phyloP scores from a whole-genome alignment of 2,113 vertebrate species.

The Myodes glareolus region DNA sequence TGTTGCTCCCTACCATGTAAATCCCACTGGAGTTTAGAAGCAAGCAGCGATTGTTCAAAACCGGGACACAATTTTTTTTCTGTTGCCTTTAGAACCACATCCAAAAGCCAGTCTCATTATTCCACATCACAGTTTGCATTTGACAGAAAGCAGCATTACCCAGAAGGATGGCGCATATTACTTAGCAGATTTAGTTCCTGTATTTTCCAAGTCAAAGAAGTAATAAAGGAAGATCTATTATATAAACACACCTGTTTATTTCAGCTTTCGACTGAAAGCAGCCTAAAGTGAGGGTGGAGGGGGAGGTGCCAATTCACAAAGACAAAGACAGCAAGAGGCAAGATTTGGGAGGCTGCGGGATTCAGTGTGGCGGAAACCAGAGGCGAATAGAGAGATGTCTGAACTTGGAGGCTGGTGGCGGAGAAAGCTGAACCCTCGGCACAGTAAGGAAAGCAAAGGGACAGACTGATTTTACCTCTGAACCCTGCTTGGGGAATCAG shows the following conservation, averaged over 20 bases:
- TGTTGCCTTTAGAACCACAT: constrained; percentile 64
- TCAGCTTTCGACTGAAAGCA: constrained; percentile 42
- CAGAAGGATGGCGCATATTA: constrained; percentile 71
- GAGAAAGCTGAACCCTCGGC: neutral
- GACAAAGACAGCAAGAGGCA: constrained; percentile 15
- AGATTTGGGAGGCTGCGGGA: neutral
- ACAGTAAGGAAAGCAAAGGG: neutral
- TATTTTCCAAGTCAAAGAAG: constrained; percentile 71
- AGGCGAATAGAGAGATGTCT: neutral
- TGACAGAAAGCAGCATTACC: constrained; percentile 68
- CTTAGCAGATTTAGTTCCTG: constrained; percentile 67
- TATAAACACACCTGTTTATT: constrained; percentile 75
- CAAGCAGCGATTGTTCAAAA: constrained; percentile 24
- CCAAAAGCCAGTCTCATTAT: constrained; percentile 67
- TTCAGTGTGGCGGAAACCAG: neutral
- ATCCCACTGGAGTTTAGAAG: neutral
- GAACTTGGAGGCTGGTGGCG: neutral
- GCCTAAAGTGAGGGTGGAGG: constrained; percentile 43
- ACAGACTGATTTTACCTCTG: neutral
- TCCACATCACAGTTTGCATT: constrained; percentile 66
- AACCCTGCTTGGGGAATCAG: neutral
- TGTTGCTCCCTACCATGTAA: neutral
- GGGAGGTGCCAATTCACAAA: constrained; percentile 35
- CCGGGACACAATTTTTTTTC: constrained; percentile 28
- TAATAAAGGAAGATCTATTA: constrained; percentile 78